Percentiles rank a stretch among this genome's conserved stretches.
These are phyloP conservation scores for Trinorchestia longiramus DNA, from an alignment of 1,140 invertebrate genomes.

Conservation along the genomic window DNA sequence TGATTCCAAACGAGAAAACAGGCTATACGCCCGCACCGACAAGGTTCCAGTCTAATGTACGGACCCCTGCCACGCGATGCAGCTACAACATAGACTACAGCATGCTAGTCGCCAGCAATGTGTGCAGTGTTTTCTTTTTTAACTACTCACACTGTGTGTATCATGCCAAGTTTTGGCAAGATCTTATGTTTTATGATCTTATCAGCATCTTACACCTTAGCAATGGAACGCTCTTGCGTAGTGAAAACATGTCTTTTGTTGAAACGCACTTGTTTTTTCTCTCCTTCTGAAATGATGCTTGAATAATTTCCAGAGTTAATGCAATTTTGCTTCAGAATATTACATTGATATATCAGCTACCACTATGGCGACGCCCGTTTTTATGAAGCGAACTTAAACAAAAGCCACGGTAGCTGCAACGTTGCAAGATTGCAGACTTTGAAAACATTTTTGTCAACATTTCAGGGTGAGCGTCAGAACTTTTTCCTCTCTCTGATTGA, in stretches of 20 bases:
- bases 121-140: background rate
- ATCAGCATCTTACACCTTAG: too few relatives aligned
- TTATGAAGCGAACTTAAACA: background rate
- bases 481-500: background rate
- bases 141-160: background rate
- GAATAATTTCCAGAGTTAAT: background rate
- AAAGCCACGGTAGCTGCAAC: background rate
- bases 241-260: background rate
- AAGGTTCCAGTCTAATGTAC: background rate
- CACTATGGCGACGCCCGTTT: background rate
- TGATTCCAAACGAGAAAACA: constrained; percentile 47
- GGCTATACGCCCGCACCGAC: constrained; percentile 21
- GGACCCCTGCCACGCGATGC: background rate
- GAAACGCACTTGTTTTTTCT: background rate
- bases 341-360: background rate
- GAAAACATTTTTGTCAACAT: background rate
- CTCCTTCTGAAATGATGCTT: background rate
- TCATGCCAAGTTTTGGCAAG: background rate
- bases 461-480: background rate
- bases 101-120: background rate
- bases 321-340: background rate
- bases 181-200: background rate
- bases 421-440: background rate
- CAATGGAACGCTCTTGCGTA: background rate
- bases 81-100: background rate